A percentile compares a stretch with the other conserved stretches of the same genome.
Evolutionary conservation across 2,888 invertebrate species (phyloP).

Genomic region (Orgyia antiqua): DNA sequence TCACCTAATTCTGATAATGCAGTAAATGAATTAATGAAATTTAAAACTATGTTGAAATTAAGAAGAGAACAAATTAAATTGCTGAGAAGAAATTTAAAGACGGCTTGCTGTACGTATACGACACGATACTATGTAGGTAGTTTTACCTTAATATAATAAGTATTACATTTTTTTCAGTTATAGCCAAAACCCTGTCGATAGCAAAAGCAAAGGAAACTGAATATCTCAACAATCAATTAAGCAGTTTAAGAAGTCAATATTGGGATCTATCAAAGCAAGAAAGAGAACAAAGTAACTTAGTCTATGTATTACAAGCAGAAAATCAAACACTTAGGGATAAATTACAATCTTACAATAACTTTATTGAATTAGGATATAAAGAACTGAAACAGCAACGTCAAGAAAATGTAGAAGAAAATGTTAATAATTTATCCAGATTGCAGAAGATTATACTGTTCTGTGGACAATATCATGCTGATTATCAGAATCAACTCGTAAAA

Average conservation of each 20-base stretch:
- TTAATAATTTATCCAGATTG: slow-evolving; percentile 32
- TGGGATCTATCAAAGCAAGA: slow-evolving; percentile 29
- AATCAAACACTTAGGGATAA: slow-evolving; percentile 33
- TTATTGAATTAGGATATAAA: slow-evolving; percentile 42
- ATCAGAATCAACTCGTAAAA: slow-evolving; percentile 34
- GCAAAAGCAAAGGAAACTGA: slow-evolving; percentile 39
- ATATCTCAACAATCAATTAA: slow-evolving; percentile 31
- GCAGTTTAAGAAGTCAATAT: slow-evolving; percentile 32
- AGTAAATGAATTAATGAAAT: slow-evolving; percentile 30
- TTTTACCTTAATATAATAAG: slow-evolving; percentile 1
- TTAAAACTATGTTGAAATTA: slow-evolving; percentile 29
- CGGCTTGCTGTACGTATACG: slow-evolving; percentile 46
- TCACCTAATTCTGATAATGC: too few species aligned
- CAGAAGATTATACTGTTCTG: slow-evolving; percentile 43
- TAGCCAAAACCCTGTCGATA: slow-evolving; percentile 38
- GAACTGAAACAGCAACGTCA: slow-evolving; percentile 38
- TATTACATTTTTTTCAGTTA: slow-evolving; percentile 40
- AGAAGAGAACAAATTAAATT: slow-evolving; percentile 37
- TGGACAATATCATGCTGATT: slow-evolving; percentile 45
- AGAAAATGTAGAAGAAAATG: slow-evolving; percentile 22
- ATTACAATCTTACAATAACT: slow-evolving; percentile 30
- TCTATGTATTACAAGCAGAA: slow-evolving; percentile 29
- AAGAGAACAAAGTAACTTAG: slow-evolving; percentile 22
- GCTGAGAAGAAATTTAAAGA: slow-evolving; percentile 38
- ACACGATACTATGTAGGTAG: too few species aligned